Evolutionary conservation across 2,888 invertebrate species (phyloP), one percentile per base, ranked within the genome.

Genomic region (Mesochorus sp.): DNA sequence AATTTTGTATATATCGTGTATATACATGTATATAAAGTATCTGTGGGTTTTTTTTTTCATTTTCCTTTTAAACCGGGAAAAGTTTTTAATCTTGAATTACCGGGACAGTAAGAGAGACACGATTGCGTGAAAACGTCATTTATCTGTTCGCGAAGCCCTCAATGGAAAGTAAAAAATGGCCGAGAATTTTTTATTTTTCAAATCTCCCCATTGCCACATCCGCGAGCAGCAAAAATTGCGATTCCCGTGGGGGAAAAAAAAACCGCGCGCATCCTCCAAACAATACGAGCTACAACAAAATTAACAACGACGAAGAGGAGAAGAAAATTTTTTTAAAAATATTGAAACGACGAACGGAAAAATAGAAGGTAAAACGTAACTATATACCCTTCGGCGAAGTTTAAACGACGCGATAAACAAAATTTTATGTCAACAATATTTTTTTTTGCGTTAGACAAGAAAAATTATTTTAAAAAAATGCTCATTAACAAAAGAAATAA

Each of bases 1-100:
- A 87, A 76, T 76, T 74, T 53, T 70, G 74, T 61, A 67, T 78
- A 78, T 80, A 75, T 75, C 74, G 79, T 75, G 72, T 74, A 80
- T 80, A 67, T 68, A 77, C 74, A 80, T 77, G 72, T 71, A 77
- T n/a, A n/a, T 75, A 74, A 78, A 73, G 62, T 74, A 66, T 64
- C 42, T 51, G 10, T 24, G 8, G 28, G 17, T 14, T 49, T 39
- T 57, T 26, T 8, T 26, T 17, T 34, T 28, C 8, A 12, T 47
- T 34, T 34, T 26, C 28, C 34, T 10, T 8, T 49, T 14, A 51
- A 66, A 47, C 21, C 21, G 62, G 47, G 44, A 47, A 53, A 74
- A 74, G 51, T 34, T 39, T 59, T 62, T 42, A 47, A 76, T 64
- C 57, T 39, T 28, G 37, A 55, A 21, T 49, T 26, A 57, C 57